phyloP scores from a whole-genome alignment of 2,888 invertebrate species.

The Diaperis boleti region DNA sequence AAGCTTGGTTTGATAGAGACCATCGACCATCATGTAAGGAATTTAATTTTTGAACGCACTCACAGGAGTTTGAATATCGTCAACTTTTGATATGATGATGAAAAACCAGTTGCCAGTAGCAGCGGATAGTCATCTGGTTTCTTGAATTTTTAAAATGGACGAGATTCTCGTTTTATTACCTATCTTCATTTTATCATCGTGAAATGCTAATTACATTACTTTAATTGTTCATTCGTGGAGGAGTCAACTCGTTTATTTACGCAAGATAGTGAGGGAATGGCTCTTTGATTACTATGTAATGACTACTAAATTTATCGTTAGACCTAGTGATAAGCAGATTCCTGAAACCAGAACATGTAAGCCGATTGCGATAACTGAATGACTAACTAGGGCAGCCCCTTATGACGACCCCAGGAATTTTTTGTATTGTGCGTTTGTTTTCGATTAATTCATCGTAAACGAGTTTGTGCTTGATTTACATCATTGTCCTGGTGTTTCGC shows the following conservation, averaged over 20 bases:
- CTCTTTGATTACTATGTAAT: conserved; percentile 6
- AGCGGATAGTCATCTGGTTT: conserved; percentile 9
- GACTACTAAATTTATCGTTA: conserved; percentile 19
- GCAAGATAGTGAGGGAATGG: conserved; percentile 14
- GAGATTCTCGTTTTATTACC: background rate
- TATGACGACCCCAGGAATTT: background rate
- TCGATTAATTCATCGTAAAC: conserved; percentile 31
- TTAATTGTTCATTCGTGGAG: conserved; percentile 19
- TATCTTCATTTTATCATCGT: conserved; percentile 16
- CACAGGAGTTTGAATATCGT: conserved; percentile 22
- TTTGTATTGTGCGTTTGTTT: conserved; percentile 14
- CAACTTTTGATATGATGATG: background rate
- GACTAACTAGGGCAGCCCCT: background rate
- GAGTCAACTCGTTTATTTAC: conserved; percentile 25
- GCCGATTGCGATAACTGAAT: conserved; percentile 1
- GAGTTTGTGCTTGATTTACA: conserved; percentile 37
- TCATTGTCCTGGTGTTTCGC: conserved; percentile 37
- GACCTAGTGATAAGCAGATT: conserved; percentile 2
- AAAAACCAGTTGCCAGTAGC: background rate
- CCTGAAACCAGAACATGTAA: conserved; percentile 10
- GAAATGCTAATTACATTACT: conserved; percentile 20
- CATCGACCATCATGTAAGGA: conserved; percentile 25
- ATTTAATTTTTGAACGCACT: conserved; percentile 9
- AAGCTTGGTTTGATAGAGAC: conserved; percentile 17
- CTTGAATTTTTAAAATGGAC: conserved; percentile 1